Evolutionary conservation across 2,797 vertebrate species (phyloP).

Genomic region (Numenius phaeopus): DNA sequence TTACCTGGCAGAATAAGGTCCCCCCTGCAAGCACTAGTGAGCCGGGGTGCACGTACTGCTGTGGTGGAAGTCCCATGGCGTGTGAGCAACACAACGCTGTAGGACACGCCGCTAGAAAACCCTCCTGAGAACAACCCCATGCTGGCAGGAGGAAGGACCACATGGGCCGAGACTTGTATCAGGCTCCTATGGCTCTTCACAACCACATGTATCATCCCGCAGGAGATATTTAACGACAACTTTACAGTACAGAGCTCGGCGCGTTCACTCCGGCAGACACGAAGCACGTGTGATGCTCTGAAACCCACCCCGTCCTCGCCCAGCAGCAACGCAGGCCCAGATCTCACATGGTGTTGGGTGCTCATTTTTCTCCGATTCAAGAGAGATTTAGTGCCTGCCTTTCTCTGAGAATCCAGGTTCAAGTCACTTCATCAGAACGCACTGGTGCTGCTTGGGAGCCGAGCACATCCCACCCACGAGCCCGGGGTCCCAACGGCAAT

Average conservation of each 20-base stretch:
- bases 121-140: neutral
- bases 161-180: neutral
- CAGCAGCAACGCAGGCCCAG: neutral
- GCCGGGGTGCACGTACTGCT: neutral
- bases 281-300: rapidly evolving
- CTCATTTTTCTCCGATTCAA: neutral
- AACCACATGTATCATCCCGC: rapidly evolving
- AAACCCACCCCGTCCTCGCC: neutral
- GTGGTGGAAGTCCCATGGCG: neutral
- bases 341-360: rapidly evolving
- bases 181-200: neutral
- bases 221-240: neutral
- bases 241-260: neutral
- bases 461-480: rapidly evolving
- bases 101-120: rapidly evolving
- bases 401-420: neutral
- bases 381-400: neutral
- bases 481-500: rapidly evolving
- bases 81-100: neutral
- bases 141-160: neutral
- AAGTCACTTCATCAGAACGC: neutral
- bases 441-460: neutral
- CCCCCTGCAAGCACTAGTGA: rapidly evolving
- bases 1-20: neutral
- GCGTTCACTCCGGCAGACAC: rapidly evolving